Evolutionary conservation across 1,140 invertebrate genomes (phyloP), one percentile per base, ranked within the genome.

Genomic region (Anastrepha ludens): DNA sequence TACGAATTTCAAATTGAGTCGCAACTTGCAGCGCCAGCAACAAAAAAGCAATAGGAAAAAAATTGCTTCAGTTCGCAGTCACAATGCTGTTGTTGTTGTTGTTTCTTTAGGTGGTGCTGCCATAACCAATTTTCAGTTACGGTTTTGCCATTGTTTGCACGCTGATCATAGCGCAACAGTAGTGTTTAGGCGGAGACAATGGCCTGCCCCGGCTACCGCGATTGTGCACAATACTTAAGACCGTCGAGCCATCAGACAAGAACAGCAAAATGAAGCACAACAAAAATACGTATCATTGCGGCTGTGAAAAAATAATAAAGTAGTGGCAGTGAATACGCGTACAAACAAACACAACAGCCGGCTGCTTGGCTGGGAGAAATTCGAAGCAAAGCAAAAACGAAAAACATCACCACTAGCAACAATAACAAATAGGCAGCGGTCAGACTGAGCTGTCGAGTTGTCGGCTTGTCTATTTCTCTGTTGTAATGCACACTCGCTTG

Each of bases 101-200:
- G 29, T 13, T 78, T 13, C 11, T 78, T 15, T 78, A 15, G 11
- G 5, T 15, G 15, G 20, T n/a, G 15, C 44, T 13, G 67, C 11
- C 60, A 50, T 50, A 70, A 20, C 41, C 58, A 87, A 87, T 87
- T 87, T 87, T 67, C 86, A 87, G 86, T 87, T 87, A 87, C 60
- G 65, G 47, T 87, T 67, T 87, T 87, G 39, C 86, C 60, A 87
- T 70, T 70, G 65, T 87, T 87, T 70, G 74, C 74, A 55, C n/a
- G 74, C 74, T 55, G 74, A 55, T 81, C 70, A 74, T 17, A 8
- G 41, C 47, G 9, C 74, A 81, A 81, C 74, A 58, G 74, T 81
- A 29, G 74, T 81, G 74, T 55, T 81, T 81, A 81, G 74, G 74
- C 74, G 74, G 6, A 81, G 74, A 81, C 74, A 81, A 81, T 81